Conservation (phyloP, 2,113 vertebrate species). For the Colius striatus region DNA sequence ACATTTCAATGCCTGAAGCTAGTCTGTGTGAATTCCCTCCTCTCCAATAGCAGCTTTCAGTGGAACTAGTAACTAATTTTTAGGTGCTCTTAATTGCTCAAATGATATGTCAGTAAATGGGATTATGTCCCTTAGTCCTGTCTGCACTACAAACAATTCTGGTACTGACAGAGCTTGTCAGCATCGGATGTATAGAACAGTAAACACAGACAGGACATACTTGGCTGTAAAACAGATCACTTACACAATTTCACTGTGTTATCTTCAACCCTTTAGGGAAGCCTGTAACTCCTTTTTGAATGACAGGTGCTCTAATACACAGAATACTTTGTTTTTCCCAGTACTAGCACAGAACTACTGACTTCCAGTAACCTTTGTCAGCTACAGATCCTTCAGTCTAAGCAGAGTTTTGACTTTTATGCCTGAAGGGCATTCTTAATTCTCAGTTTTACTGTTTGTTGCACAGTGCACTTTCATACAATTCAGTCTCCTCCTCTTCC, state of each 20-base stretch:
- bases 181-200: background rate
- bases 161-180: background rate
- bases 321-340: background rate
- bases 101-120: background rate
- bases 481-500: background rate
- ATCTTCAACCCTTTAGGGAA: background rate
- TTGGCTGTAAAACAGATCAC: background rate
- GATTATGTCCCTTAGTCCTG: background rate
- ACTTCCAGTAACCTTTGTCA: background rate
- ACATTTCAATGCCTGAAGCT: background rate
- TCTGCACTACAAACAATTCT: background rate
- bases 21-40: background rate
- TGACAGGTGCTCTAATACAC: background rate
- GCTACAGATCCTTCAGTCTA: background rate
- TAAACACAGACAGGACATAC: background rate
- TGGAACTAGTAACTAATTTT: background rate
- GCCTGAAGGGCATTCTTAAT: background rate
- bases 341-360: background rate
- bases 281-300: background rate
- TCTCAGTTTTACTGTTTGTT: background rate
- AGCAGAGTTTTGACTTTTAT: background rate
- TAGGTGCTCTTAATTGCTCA: background rate
- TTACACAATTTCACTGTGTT: background rate
- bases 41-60: background rate
- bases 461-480: slow-evolving; percentile 55